Percentiles rank a stretch among this genome's conserved stretches.
Conservation (phyloP, 2,888 invertebrate species). For the Metopia argyrocephala region DNA sequence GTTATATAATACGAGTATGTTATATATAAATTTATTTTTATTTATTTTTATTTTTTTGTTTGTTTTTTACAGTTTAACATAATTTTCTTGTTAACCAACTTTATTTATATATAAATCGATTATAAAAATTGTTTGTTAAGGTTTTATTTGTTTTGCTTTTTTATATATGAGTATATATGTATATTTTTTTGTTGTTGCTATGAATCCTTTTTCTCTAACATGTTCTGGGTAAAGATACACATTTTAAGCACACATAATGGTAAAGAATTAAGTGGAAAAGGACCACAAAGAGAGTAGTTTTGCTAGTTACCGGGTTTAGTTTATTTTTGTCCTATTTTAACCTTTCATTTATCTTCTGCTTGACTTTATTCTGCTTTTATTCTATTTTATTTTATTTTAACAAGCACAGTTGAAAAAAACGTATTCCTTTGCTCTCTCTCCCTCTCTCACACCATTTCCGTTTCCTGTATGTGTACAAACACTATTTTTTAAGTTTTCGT, state of each 20-base stretch:
- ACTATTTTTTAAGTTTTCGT: slow-evolving; percentile 13
- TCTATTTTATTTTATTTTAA: slow-evolving; percentile 2
- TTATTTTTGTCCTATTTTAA: slow-evolving; percentile 23
- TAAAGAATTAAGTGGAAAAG: background rate
- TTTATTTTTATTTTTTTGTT: background rate
- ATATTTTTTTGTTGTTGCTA: no score
- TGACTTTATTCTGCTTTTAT: slow-evolving; percentile 7
- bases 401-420: background rate
- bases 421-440: slow-evolving; percentile 3
- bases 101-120: slow-evolving; percentile 63
- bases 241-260: background rate
- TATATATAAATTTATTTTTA: no score
- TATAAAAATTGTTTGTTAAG: slow-evolving; percentile 36
- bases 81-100: slow-evolving; percentile 60
- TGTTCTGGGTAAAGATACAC: background rate
- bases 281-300: background rate
- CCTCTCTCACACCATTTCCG: slow-evolving; percentile 38
- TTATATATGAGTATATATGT: background rate
- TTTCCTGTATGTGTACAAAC: slow-evolving; percentile 39
- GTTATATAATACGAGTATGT: no score
- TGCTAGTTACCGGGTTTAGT: background rate
- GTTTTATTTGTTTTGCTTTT: slow-evolving; percentile 6
- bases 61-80: slow-evolving; percentile 15
- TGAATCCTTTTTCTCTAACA: no score
- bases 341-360: slow-evolving; percentile 45